Evolutionary conservation across 2,797 vertebrate genomes (phyloP).

Genomic region (Chromobotia macracanthus): DNA sequence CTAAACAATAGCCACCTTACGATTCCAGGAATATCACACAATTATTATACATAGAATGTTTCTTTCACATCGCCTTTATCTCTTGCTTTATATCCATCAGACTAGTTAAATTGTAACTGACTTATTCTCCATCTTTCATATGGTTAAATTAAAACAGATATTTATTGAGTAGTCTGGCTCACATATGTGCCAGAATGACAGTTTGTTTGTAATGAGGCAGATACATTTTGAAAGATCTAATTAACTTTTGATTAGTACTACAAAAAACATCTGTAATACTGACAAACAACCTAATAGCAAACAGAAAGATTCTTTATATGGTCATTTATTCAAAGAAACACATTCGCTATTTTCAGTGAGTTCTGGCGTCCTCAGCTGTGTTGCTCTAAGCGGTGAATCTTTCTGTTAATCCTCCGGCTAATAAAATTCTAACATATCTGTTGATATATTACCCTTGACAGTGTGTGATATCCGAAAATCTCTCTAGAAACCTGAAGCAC

Average conservation of each 20-base stretch:
- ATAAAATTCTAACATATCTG: slow-evolving; percentile 2
- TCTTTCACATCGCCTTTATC: too few relatives aligned
- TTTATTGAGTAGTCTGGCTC: not conserved
- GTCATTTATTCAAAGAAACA: not conserved
- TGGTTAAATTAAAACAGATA: not conserved
- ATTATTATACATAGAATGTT: not conserved
- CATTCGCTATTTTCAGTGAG: not conserved
- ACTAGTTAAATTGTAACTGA: not conserved
- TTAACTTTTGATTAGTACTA: not conserved
- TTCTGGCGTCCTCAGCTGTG: slow-evolving; percentile 18
- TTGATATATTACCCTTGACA: not conserved
- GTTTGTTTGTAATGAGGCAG: not conserved
- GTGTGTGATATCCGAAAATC: not conserved
- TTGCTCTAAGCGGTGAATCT: slow-evolving; percentile 15
- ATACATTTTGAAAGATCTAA: slow-evolving; percentile 7
- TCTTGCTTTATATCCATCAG: not conserved
- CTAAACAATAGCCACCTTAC: too few relatives aligned
- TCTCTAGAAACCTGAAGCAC: too few relatives aligned
- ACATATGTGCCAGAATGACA: not conserved
- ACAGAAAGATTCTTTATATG: not conserved
- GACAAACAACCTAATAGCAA: slow-evolving; percentile 24
- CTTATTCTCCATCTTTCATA: not conserved
- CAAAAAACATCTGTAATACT: slow-evolving; percentile 9
- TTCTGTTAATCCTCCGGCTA: not conserved
- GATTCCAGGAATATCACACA: not conserved